A percentile compares a stretch with the other conserved stretches of the same genome.
Conservation (phyloP, 2,888 invertebrate species). For the Andrena hattorfiana region DNA sequence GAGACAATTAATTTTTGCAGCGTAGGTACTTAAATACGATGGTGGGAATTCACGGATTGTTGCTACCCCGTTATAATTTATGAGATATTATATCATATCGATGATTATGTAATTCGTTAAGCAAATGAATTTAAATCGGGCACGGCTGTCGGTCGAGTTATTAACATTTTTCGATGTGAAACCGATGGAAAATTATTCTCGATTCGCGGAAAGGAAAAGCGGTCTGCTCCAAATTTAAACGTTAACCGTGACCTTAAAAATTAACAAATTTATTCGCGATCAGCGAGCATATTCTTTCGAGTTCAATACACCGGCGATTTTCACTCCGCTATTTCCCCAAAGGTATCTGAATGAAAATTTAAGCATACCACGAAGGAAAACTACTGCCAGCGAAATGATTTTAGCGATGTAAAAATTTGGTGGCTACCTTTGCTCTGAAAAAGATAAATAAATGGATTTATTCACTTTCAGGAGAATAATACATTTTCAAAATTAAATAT, state of each 20-base stretch:
- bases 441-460: not conserved
- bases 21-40: not conserved
- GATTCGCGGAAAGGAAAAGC: conserved; percentile 49
- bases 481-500: not conserved
- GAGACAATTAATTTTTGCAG: conserved; percentile 11
- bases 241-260: conserved; percentile 54
- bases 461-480: not conserved
- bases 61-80: conserved; percentile 33
- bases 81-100: conserved; percentile 21
- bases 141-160: conserved; percentile 21
- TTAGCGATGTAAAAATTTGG: not conserved
- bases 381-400: not conserved
- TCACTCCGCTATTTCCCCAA: not conserved
- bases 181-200: conserved; percentile 47
- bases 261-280: conserved; percentile 33
- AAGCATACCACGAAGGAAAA: not conserved
- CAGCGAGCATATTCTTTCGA: not conserved
- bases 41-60: not conserved
- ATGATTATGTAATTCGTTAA: conserved; percentile 39
- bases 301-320: conserved; percentile 4
- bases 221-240: conserved; percentile 27
- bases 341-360: not conserved
- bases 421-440: not conserved
- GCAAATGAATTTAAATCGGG: conserved; percentile 37
- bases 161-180: conserved; percentile 48